phyloP scores from a whole-genome alignment of 2,888 invertebrate species.

The Troides aeacus region DNA sequence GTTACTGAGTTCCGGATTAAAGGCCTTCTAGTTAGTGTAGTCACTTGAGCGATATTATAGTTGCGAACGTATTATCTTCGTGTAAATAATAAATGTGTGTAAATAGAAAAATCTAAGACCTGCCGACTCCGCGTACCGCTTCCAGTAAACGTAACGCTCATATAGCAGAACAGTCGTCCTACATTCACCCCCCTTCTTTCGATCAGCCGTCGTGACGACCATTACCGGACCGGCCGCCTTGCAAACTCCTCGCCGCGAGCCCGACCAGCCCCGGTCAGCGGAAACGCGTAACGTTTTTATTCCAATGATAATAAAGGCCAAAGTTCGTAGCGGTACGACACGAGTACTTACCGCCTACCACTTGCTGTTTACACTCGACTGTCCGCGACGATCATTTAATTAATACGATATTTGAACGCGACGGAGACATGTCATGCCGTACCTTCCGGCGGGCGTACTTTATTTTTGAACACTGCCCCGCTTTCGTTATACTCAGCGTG shows the following conservation, averaged over 20 bases:
- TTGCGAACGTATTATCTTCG: too few relatives aligned
- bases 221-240: conserved; percentile 74
- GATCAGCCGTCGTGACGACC: conserved; percentile 67
- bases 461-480: conserved; percentile 35
- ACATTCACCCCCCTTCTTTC: conserved; percentile 74
- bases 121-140: conserved; percentile 43
- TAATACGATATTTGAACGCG: conserved; percentile 73
- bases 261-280: conserved; percentile 37
- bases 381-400: conserved; percentile 69
- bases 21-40: too few relatives aligned
- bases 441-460: conserved; percentile 38
- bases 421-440: conserved; percentile 57
- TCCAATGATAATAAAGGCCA: conserved; percentile 44
- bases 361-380: conserved; percentile 66
- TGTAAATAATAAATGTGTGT: too few relatives aligned
- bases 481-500: conserved; percentile 2
- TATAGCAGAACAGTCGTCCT: conserved; percentile 57
- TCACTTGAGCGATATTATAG: too few relatives aligned
- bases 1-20: too few relatives aligned
- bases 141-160: conserved; percentile 51
- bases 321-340: conserved; percentile 36
- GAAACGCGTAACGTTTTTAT: conserved; percentile 37
- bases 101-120: too few relatives aligned
- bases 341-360: conserved; percentile 57
- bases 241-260: conserved; percentile 55